Evolutionary conservation across 2,888 invertebrate genomes (phyloP), one percentile per base, ranked within the genome.

Genomic region (Sminthurinus aureus): DNA sequence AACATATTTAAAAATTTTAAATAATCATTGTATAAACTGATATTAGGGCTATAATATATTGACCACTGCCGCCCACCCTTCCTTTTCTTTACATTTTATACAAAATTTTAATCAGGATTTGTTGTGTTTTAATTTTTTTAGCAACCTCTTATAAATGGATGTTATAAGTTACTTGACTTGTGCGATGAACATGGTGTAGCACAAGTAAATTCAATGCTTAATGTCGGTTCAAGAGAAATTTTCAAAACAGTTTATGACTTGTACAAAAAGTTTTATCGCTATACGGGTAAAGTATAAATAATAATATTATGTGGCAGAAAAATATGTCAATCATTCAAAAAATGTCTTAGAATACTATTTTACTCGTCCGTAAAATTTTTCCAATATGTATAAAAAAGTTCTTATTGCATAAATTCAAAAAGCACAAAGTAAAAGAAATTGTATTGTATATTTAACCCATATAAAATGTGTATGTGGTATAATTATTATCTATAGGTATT

Each of bases 191-290:
- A 92, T 87, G 90, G 90, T 0, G 89, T 91, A n/a, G 89, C 90
- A 22, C 91, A 90, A 88, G 89, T 92, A 79, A 90, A 91, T 89
- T 89, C 91, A 69, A 89, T 90, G 83, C 89, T 92, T 64, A 90
- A 91, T 18, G 89, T 89, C 77, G 91, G 91, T 52, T 91, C 91
- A 8, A 90, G 91, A 18, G 91, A 91, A 89, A 90, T 92, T 83
- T 92, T 92, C 88, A 91, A 91, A 87, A 89, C 90, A 77, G 88
- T 90, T 84, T 90, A 91, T 86, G 90, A 91, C 90, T 91, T 88
- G 52, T 92, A 91, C 87, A 91, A 91, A 73, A 91, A 91, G 89
- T 91, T 91, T 89, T 91, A 91, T 89, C 90, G 90, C 85, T 92
- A 91, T 88, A 91, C 90, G 77, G 92, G 92, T 81, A 92, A 91